These are phyloP conservation scores for Eurystomus gularis DNA, from an alignment of 2,113 vertebrate genomes.

Conservation along the genomic window DNA sequence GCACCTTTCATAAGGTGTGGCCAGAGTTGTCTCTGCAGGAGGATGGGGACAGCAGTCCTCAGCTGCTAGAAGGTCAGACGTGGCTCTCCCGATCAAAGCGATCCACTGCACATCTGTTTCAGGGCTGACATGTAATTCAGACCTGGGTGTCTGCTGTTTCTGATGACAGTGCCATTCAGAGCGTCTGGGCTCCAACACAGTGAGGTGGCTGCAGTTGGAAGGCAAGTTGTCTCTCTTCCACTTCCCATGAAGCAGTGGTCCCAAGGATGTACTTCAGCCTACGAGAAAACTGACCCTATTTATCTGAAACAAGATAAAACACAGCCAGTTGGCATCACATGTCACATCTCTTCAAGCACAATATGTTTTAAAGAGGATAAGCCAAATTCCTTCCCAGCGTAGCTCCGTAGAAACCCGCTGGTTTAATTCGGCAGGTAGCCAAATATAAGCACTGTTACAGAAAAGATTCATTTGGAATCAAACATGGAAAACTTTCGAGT, in stretches of 20 bases:
- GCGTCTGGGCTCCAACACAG: background rate
- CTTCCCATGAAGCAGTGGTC: background rate
- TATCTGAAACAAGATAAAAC: constrained; percentile 27
- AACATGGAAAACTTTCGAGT: background rate
- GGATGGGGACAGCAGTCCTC: background rate
- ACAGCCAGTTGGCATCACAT: background rate
- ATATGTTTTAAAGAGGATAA: background rate
- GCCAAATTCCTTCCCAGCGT: background rate
- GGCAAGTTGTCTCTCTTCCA: background rate
- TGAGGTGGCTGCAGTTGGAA: background rate
- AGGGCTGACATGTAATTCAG: background rate
- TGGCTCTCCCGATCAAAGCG: background rate
- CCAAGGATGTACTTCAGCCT: background rate
- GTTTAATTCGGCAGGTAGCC: background rate
- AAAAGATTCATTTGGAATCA: constrained; percentile 21
- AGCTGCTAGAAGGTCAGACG: background rate
- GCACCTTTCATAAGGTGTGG: background rate
- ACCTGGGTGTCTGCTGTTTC: background rate
- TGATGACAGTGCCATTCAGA: background rate
- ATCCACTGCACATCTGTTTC: background rate
- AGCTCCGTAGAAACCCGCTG: background rate
- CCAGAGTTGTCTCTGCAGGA: background rate
- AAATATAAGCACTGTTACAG: background rate
- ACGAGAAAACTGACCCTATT: background rate
- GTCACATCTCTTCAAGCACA: background rate